Conservation (phyloP, 1,140 invertebrate species). For the Brachionus plicatilis region DNA sequence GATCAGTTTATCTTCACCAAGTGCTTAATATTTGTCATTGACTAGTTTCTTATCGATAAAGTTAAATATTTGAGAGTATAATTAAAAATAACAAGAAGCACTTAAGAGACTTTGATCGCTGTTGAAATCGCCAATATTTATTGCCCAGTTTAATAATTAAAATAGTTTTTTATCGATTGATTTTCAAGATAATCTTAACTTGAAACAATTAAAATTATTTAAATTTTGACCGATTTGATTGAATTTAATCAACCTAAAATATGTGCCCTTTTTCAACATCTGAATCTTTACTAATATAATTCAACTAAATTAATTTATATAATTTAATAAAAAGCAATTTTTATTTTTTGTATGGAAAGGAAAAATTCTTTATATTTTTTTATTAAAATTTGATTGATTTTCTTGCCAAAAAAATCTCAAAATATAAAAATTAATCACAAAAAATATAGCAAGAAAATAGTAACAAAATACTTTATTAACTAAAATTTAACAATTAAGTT, state of each 20-base stretch:
- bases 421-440: too few species aligned
- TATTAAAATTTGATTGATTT: too few species aligned
- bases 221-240: background rate
- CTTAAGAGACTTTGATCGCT: constrained; percentile 23
- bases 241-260: background rate
- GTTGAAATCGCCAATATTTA: background rate
- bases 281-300: too few species aligned
- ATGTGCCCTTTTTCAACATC: too few species aligned
- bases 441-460: too few species aligned
- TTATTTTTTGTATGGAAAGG: too few species aligned
- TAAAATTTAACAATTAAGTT: too few species aligned
- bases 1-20: constrained; percentile 29
- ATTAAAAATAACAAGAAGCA: constrained; percentile 10
- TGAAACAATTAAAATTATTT: constrained; percentile 12
- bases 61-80: background rate
- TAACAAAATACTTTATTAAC: too few species aligned
- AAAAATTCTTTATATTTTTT: too few species aligned
- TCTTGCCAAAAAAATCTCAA: too few species aligned
- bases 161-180: background rate
- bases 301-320: too few species aligned
- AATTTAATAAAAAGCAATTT: too few species aligned
- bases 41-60: constrained; percentile 15
- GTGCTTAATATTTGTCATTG: background rate
- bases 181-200: constrained; percentile 3
- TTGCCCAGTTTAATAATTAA: constrained; percentile 3